These are phyloP conservation scores for Odontesthes bonariensis DNA, from an alignment of 2,113 vertebrate genomes.

Conservation along the genomic window DNA sequence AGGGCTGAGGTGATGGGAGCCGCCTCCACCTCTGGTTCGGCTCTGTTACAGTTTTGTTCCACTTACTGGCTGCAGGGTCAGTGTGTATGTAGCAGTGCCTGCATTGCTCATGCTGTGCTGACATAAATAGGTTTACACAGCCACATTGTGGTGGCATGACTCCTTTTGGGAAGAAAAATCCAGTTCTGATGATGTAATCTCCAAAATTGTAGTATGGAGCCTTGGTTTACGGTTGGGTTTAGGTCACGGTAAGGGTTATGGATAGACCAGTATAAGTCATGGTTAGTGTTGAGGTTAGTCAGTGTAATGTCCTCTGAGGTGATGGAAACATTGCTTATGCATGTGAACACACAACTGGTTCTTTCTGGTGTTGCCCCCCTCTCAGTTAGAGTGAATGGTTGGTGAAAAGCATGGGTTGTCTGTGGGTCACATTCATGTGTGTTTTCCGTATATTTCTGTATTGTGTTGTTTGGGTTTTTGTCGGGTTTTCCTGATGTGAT, in stretches of 20 bases:
- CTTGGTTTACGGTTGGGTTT: not conserved
- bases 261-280: too few relatives aligned
- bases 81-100: not conserved
- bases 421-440: not conserved
- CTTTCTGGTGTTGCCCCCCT: conserved; percentile 39
- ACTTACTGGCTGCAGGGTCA: not conserved
- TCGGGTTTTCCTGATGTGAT: conserved; percentile 30
- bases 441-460: conserved; percentile 6
- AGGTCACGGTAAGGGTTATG: not conserved
- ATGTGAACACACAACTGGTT: conserved; percentile 40
- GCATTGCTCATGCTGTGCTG: not conserved
- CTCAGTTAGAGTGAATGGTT: conserved; percentile 27
- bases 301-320: not conserved
- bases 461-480: not conserved
- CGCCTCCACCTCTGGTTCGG: not conserved
- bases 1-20: conserved; percentile 40
- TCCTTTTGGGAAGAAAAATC: not conserved
- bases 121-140: not conserved
- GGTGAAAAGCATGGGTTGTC: not conserved
- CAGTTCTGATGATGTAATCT: not conserved
- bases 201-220: not conserved
- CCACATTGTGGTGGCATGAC: not conserved
- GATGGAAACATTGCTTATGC: conserved; percentile 12
- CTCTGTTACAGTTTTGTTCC: conserved; percentile 50
- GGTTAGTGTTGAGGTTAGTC: not conserved